Percentiles rank a stretch among this genome's conserved stretches.
Evolutionary conservation across 1,140 invertebrate genomes (phyloP).

Genomic region (Brachionus sp.): DNA sequence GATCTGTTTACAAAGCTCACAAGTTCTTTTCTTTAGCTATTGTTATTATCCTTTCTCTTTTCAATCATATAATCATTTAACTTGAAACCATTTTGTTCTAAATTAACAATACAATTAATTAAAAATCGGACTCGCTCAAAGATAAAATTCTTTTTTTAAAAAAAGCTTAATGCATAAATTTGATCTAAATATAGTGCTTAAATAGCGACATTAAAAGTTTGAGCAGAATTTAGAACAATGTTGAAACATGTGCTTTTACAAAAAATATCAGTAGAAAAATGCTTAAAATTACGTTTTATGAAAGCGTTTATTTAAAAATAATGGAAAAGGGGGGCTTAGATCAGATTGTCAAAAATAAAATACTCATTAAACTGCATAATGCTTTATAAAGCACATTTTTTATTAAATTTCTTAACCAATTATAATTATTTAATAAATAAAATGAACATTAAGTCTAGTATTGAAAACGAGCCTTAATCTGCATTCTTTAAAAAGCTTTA

Average conservation of each 20-base stretch:
- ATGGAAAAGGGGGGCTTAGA: not conserved
- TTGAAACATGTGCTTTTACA: conserved; percentile 16
- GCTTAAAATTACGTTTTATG: conserved; percentile 38
- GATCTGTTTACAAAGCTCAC: not conserved
- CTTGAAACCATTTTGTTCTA: conserved; percentile 31
- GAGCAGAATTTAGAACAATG: not conserved
- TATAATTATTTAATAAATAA: no score
- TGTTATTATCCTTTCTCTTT: not conserved
- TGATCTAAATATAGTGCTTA: not conserved
- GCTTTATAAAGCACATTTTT: not conserved
- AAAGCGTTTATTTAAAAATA: not conserved
- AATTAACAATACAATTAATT: not conserved
- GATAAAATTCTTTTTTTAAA: not conserved
- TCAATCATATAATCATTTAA: not conserved
- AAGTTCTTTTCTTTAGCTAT: no score
- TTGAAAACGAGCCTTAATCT: not conserved
- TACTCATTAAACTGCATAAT: not conserved
- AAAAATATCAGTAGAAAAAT: not conserved
- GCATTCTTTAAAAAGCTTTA: not conserved
- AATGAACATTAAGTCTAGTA: no score
- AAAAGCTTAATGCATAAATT: not conserved
- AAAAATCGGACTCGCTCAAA: not conserved
- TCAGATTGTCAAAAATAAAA: not conserved
- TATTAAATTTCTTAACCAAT: no score
- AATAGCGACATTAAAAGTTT: not conserved